Conservation (phyloP, 2,113 vertebrate species). For the Loxodonta africana region DNA sequence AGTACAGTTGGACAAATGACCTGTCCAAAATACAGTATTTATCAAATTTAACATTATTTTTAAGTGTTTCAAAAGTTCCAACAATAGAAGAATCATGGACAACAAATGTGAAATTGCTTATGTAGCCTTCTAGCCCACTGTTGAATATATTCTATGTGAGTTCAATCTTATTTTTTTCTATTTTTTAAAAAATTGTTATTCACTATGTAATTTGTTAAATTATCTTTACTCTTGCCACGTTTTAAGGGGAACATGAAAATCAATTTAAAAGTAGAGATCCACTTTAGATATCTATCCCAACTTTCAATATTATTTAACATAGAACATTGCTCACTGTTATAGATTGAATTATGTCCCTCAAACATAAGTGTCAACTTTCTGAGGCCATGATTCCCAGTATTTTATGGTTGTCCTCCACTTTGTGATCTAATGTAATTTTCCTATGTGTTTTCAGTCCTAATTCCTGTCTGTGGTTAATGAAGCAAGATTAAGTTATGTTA, state of each 20-base stretch:
- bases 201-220: background rate
- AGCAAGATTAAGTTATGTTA: too few relatives aligned
- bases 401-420: too few relatives aligned
- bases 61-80: background rate
- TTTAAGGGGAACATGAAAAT: conserved; percentile 14
- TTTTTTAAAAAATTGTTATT: background rate
- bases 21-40: background rate
- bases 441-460: too few relatives aligned
- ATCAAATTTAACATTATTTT: background rate
- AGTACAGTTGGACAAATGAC: background rate
- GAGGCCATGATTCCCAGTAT: too few relatives aligned
- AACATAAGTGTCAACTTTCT: too few relatives aligned
- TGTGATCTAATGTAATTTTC: too few relatives aligned
- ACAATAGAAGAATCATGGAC: conserved; percentile 25
- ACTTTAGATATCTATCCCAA: background rate
- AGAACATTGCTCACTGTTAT: background rate
- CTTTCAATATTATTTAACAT: conserved; percentile 4
- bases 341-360: too few relatives aligned
- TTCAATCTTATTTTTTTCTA: background rate
- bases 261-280: background rate
- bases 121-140: background rate
- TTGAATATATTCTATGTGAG: background rate
- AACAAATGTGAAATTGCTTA: background rate
- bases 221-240: background rate
- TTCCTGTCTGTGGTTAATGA: too few relatives aligned